These are phyloP conservation scores for Vicugna pacos DNA, from an alignment of 2,113 vertebrate genomes.

Conservation along the genomic window DNA sequence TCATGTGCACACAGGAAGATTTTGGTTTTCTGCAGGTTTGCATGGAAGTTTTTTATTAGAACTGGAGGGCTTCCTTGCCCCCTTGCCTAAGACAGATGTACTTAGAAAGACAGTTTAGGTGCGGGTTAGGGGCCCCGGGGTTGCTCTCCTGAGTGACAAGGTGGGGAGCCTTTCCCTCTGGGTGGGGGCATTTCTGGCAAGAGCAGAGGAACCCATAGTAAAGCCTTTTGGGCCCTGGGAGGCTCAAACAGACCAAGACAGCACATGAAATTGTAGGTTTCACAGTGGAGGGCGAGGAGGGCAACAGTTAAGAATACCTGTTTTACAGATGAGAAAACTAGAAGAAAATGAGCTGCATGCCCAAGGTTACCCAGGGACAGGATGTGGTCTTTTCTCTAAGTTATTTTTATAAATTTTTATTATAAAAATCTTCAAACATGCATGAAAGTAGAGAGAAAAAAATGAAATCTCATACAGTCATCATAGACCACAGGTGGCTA, in stretches of 20 bases:
- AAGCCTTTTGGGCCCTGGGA: neutral
- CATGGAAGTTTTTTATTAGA: neutral
- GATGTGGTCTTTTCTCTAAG: neutral
- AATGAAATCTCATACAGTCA: neutral
- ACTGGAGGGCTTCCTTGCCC: neutral
- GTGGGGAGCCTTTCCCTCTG: neutral
- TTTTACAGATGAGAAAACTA: neutral
- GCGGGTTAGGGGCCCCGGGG: neutral
- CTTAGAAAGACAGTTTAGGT: neutral
- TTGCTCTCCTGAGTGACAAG: neutral
- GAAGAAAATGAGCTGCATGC: neutral
- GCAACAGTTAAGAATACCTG: neutral
- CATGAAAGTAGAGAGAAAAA: neutral
- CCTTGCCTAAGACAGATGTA: neutral
- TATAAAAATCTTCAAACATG: neutral
- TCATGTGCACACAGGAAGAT: neutral
- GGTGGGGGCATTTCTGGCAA: neutral
- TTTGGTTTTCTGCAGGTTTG: neutral
- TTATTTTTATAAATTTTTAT: neutral
- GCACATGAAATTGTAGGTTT: neutral
- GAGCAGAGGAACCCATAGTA: neutral
- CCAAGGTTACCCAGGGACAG: neutral
- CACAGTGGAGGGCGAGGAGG: neutral
- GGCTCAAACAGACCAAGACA: neutral
- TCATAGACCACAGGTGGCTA: neutral